Conservation (phyloP, 2,113 vertebrate genomes). For the Hemiscyllium ocellatum region DNA sequence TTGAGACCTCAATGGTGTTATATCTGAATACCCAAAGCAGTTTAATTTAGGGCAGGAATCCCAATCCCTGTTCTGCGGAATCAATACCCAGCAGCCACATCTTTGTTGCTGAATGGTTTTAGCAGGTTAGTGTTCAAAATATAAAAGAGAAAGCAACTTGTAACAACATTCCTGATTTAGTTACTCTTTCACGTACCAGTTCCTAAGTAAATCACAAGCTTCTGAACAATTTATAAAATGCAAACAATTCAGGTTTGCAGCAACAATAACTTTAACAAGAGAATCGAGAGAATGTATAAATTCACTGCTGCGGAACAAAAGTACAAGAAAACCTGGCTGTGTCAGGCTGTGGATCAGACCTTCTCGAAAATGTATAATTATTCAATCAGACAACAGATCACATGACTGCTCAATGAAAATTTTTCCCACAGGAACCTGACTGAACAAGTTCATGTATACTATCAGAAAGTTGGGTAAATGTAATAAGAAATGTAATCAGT, state of each 20-base stretch:
- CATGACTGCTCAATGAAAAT: neutral
- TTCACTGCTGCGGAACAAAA: neutral
- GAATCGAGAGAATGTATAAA: neutral
- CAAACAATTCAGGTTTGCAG: neutral
- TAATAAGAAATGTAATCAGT: no score
- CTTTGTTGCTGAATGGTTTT: neutral
- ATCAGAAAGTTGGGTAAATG: no score
- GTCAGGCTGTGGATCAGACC: neutral
- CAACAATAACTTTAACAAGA: neutral
- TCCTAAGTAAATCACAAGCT: neutral
- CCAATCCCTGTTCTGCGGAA: no score
- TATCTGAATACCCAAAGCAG: no score
- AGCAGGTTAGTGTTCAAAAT: neutral
- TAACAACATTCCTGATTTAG: neutral
- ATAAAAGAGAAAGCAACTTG: neutral
- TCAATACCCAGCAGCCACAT: neutral
- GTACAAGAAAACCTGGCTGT: neutral
- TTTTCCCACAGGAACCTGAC: neutral
- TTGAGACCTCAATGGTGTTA: no score
- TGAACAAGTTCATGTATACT: neutral
- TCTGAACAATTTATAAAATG: neutral
- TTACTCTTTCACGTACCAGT: neutral
- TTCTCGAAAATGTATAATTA: neutral
- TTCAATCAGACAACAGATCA: neutral
- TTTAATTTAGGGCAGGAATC: no score